Percentiles rank a stretch among this genome's conserved stretches.
These are phyloP conservation scores for Villa cingulata DNA, from an alignment of 2,888 invertebrate genomes.

Conservation along the genomic window DNA sequence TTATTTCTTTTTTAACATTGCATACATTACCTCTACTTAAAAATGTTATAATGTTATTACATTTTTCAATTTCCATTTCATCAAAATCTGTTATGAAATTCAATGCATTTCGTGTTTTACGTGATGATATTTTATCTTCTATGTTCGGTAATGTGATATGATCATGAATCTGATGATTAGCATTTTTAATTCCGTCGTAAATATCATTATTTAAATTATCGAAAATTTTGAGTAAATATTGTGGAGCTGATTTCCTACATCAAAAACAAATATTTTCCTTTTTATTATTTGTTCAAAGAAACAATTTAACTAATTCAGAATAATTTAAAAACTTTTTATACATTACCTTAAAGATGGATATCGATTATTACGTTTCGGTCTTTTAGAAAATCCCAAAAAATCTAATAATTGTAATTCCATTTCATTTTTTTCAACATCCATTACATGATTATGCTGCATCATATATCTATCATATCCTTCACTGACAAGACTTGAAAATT, in stretches of 20 bases:
- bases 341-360: slow-evolving; percentile 28
- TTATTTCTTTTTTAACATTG: background rate
- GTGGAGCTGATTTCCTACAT: slow-evolving; percentile 56
- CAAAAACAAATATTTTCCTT: too few relatives aligned
- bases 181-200: too few relatives aligned
- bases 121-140: slow-evolving; percentile 40
- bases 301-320: too few relatives aligned
- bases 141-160: slow-evolving; percentile 20
- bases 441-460: background rate
- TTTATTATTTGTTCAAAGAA: too few relatives aligned
- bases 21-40: slow-evolving; percentile 62
- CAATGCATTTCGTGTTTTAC: slow-evolving; percentile 41
- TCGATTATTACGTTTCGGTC: slow-evolving; percentile 44
- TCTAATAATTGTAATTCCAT: slow-evolving; percentile 52
- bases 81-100: slow-evolving; percentile 58
- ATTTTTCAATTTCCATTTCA: slow-evolving; percentile 68
- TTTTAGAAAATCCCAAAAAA: slow-evolving; percentile 69
- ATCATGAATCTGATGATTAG: too few relatives aligned
- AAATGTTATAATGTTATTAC: slow-evolving; percentile 89
- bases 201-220: slow-evolving; percentile 55
- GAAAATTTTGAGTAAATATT: slow-evolving; percentile 78
- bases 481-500: background rate
- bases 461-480: background rate
- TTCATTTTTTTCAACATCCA: background rate
- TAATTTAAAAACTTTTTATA: too few relatives aligned